phyloP scores from a whole-genome alignment of 2,113 vertebrate species.

The Lepidiolamprologus cunningtoni region DNA sequence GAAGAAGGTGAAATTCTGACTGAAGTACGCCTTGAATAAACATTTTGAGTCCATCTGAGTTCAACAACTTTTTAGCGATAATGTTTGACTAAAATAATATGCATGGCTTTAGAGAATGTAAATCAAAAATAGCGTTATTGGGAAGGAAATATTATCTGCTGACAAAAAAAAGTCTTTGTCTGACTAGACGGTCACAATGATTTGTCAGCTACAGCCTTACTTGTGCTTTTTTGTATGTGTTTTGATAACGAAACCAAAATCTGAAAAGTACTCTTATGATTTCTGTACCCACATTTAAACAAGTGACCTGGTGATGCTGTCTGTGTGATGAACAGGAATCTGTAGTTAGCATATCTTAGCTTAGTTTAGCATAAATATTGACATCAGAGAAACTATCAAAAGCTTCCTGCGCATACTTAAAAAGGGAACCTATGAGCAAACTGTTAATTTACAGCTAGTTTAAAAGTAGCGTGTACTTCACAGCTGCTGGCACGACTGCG shows the following conservation, averaged over 20 bases:
- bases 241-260: not conserved
- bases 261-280: not conserved
- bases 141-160: not conserved
- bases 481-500: rapidly evolving
- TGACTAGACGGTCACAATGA: not conserved
- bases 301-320: not conserved
- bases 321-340: not conserved
- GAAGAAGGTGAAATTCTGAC: not conserved
- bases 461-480: not conserved
- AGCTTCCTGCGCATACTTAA: rapidly evolving
- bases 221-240: not conserved
- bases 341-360: not conserved
- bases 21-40: not conserved
- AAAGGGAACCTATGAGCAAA: rapidly evolving
- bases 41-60: not conserved
- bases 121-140: rapidly evolving
- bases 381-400: not conserved
- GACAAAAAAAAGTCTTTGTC: not conserved
- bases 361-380: not conserved
- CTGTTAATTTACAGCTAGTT: not conserved
- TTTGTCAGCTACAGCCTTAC: not conserved
- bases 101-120: not conserved
- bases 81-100: not conserved
- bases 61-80: not conserved
- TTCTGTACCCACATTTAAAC: not conserved